Evolutionary conservation across 1,140 invertebrate genomes (phyloP).

Genomic region (Coelopa frigida): DNA sequence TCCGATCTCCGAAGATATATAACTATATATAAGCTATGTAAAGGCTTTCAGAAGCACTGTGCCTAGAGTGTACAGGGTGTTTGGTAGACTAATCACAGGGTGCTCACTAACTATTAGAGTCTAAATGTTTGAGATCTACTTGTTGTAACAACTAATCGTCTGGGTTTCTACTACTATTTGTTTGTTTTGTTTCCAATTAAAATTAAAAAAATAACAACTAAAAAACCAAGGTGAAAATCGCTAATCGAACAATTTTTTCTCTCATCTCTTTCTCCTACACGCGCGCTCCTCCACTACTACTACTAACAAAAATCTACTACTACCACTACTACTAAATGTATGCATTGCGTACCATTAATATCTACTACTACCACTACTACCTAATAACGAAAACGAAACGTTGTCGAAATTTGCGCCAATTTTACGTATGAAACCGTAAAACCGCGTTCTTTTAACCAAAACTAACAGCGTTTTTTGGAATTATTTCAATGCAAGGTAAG

Average conservation of each 20-base stretch:
- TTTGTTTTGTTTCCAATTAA: not conserved
- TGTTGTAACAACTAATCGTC: not conserved
- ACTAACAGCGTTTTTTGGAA: constrained; percentile 91
- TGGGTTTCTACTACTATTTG: too few species aligned
- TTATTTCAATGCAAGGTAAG: constrained; percentile 97
- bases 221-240: constrained; percentile 24
- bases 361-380: constrained; percentile 19
- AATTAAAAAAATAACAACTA: not conserved
- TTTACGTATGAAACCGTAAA: constrained; percentile 8
- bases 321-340: constrained; percentile 28
- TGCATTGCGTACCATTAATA: constrained; percentile 18
- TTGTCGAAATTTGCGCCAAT: constrained; percentile 7
- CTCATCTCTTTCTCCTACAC: constrained; percentile 43
- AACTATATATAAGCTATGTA: not conserved
- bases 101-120: too few species aligned
- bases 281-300: constrained; percentile 27
- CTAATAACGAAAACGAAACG: constrained; percentile 19
- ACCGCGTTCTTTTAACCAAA: too few species aligned
- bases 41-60: not conserved
- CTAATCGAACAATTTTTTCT: constrained; percentile 44
- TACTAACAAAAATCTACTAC: constrained; percentile 26
- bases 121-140: too few species aligned
- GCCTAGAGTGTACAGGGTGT: too few species aligned
- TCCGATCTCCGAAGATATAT: not conserved
- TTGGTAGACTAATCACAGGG: too few species aligned